These are phyloP conservation scores for Pantherophis alleghaniensis DNA, from an alignment of 2,797 vertebrate genomes.

Conservation along the genomic window DNA sequence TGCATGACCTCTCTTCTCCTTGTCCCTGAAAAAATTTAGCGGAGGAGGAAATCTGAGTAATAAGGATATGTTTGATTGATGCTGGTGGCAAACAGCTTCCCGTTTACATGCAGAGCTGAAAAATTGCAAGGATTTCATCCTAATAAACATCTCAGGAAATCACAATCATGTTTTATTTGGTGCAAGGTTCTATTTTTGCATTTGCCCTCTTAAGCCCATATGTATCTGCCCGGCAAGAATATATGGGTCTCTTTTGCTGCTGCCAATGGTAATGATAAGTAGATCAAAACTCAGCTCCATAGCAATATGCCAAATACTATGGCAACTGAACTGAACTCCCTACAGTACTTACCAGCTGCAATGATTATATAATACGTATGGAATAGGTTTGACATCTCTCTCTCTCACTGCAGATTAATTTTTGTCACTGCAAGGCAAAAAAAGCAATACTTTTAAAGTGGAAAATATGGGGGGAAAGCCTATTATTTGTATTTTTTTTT, in stretches of 20 bases:
- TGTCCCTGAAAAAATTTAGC: background rate
- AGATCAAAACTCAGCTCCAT: slow-evolving; percentile 66
- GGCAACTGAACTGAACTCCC: slow-evolving; percentile 72
- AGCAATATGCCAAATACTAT: slow-evolving; percentile 71
- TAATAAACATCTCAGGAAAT: slow-evolving; percentile 2
- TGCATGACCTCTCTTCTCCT: background rate
- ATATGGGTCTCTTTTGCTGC: slow-evolving; percentile 42
- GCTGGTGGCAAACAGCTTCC: background rate
- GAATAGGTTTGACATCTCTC: slow-evolving; percentile 69
- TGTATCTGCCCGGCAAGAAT: slow-evolving; percentile 12
- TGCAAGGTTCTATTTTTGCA: slow-evolving; percentile 29
- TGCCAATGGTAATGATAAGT: slow-evolving; percentile 49
- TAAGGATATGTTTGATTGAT: background rate
- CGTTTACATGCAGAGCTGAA: slow-evolving; percentile 2
- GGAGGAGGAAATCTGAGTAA: background rate
- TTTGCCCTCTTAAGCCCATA: slow-evolving; percentile 31
- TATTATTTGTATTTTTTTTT: slow-evolving; percentile 39
- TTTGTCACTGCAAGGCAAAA: slow-evolving; percentile 65
- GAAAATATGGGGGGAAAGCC: slow-evolving; percentile 36
- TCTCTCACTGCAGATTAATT: slow-evolving; percentile 46
- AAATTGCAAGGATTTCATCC: background rate
- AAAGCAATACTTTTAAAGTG: slow-evolving; percentile 50
- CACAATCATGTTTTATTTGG: slow-evolving; percentile 30
- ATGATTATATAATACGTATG: slow-evolving; percentile 81
- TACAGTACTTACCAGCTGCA: slow-evolving; percentile 70